Evolutionary conservation across 2,797 vertebrate species (phyloP).

Genomic region (Trachurus trachurus): DNA sequence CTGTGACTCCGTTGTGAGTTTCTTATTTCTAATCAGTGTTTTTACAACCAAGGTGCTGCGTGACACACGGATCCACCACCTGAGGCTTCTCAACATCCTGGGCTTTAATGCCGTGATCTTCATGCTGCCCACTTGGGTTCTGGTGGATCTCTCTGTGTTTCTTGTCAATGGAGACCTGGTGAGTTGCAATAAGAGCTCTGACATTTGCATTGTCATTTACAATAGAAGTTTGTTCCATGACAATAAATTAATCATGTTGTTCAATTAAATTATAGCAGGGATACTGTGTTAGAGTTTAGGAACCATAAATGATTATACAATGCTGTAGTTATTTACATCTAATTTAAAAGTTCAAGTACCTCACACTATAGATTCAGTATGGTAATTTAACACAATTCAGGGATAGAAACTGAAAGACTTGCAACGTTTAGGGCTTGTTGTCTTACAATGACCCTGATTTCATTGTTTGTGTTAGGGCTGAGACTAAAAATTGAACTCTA

Average conservation of each 20-base stretch:
- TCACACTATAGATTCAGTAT: neutral
- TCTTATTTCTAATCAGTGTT: neutral
- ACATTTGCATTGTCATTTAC: too few species aligned
- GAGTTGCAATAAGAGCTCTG: conserved; percentile 63
- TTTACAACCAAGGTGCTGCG: conserved; percentile 88
- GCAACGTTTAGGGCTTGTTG: neutral
- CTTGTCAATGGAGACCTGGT: conserved; percentile 95
- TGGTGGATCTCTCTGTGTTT: conserved; percentile 95
- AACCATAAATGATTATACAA: neutral
- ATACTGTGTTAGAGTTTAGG: neutral
- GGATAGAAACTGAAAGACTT: neutral
- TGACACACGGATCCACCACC: conserved; percentile 94
- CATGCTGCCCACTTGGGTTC: conserved; percentile 98
- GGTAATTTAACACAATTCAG: neutral
- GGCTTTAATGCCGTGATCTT: conserved; percentile 97
- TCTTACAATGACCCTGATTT: too few species aligned
- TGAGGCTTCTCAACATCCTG: conserved; percentile 93
- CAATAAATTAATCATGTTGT: neutral
- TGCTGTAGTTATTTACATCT: neutral
- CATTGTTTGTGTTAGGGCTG: neutral
- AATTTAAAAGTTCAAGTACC: neutral
- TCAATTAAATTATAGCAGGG: neutral
- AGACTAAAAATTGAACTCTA: neutral
- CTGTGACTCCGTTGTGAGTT: neutral
- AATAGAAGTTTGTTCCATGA: neutral